Evolutionary conservation across 2,113 vertebrate species (phyloP).

Genomic region (Platycercus adscitus): DNA sequence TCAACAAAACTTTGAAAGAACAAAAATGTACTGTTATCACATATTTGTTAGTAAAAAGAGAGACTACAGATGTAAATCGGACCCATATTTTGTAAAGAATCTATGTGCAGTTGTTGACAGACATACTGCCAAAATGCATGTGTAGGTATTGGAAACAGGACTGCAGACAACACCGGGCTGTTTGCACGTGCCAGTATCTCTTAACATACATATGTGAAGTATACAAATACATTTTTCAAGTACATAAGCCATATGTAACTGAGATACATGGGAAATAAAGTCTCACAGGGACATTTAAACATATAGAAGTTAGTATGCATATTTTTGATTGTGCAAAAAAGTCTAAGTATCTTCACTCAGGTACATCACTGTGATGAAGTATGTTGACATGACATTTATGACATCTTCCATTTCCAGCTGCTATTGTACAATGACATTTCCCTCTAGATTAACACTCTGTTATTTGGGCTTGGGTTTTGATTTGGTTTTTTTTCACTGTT

Average conservation of each 20-base stretch:
- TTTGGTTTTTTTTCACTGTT: neutral
- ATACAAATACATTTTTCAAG: neutral
- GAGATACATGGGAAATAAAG: neutral
- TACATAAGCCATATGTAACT: neutral
- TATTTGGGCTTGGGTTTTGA: neutral
- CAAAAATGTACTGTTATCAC: neutral
- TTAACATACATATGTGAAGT: neutral
- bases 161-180: neutral
- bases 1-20: neutral
- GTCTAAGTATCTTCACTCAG: neutral
- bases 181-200: neutral
- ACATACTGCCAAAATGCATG: neutral
- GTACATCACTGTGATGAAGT: neutral
- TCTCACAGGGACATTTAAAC: neutral
- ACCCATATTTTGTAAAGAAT: neutral
- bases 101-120: neutral
- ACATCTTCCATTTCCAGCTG: neutral
- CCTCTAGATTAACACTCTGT: neutral
- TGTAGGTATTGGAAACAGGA: neutral
- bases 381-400: neutral
- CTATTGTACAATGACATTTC: neutral
- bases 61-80: neutral
- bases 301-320: neutral
- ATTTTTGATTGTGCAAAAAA: neutral
- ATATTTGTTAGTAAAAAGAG: neutral